Evolutionary conservation across 1,140 invertebrate species (phyloP), one percentile per base, ranked within the genome.

Genomic region (Drosophila triauraria): DNA sequence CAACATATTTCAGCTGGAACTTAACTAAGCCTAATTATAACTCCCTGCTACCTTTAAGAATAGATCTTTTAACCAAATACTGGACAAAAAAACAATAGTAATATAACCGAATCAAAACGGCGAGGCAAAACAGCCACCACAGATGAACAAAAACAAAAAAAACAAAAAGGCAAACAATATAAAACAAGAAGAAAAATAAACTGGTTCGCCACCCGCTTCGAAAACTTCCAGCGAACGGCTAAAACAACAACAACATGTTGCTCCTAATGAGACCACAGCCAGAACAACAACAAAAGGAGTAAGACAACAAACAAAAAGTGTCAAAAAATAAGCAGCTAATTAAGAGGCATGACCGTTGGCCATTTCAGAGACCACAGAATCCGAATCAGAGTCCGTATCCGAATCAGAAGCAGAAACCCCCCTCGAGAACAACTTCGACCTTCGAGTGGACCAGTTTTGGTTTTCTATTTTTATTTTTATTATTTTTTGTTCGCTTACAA

Each of bases 251-350:
- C 56, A 75, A 51, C 68, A 50, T 71, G 75, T 75, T 57, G 80
- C 62, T 64, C 64, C 43, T 83, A 84, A 83, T 82, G 80, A 82
- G 80, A 63, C 40, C 74, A 56, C 43, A 82, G 30, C 40, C 72
- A 56, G 13, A 63, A 44, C 62, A 38, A 13, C 17, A 56, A 56
- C 35, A 56, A 56, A 40, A 25, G 35, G 25, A 38, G 59, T 56
- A 25, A 57, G 30, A 61, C n/a, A 68, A 48, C 51, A 64, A 75
- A 61, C 71, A 67, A 76, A 75, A 71, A 82, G 68, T 86, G 69
- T 63, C 61, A 75, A 75, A 82, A 82, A 71, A 71, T 82, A 79
- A 85, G 78, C 79, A 82, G 69, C 82, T 85, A 85, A 85, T 85
- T 85, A 86, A 85, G 83, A 82, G 74, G 47, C 81, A 70, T 78